phyloP scores from a whole-genome alignment of 2,888 invertebrate genomes.

The Cataglyphis rosenhaueri region DNA sequence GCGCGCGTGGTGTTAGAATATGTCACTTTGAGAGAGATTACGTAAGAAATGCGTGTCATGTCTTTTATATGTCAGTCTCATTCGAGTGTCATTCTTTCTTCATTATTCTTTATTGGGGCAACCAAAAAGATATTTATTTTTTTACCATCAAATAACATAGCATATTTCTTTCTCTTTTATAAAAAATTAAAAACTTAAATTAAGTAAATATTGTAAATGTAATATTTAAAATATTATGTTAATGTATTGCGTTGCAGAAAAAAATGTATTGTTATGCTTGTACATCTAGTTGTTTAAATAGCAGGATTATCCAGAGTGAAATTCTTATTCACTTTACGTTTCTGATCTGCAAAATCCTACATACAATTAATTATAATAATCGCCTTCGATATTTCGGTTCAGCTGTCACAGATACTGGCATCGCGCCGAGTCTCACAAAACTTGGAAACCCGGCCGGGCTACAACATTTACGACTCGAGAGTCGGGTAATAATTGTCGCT shows the following conservation, averaged over 20 bases:
- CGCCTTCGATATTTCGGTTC: conserved; percentile 32
- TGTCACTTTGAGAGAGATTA: conserved; percentile 26
- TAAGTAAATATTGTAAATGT: not conserved
- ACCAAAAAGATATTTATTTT: conserved; percentile 4
- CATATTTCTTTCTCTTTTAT: not conserved
- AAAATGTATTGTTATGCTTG: not conserved
- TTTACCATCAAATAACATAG: too few species aligned
- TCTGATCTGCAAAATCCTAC: conserved; percentile 14
- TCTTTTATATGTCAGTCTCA: conserved; percentile 31
- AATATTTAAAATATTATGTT: not conserved
- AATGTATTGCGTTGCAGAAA: not conserved
- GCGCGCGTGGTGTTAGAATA: conserved; percentile 8
- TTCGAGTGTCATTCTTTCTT: conserved; percentile 17
- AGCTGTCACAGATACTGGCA: conserved; percentile 57
- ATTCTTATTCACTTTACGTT: not conserved
- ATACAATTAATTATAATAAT: conserved; percentile 45
- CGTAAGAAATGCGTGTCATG: not conserved
- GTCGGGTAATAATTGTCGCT: conserved; percentile 65
- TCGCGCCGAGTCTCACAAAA: conserved; percentile 65
- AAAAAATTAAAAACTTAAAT: not conserved
- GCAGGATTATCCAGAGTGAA: not conserved
- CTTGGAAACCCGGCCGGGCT: conserved; percentile 41
- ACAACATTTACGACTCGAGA: conserved; percentile 35
- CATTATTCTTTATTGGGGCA: not conserved
- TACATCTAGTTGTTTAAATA: conserved; percentile 1